These are phyloP conservation scores for Cyclargus thomasi DNA, from an alignment of 1,140 invertebrate species.

Conservation along the genomic window DNA sequence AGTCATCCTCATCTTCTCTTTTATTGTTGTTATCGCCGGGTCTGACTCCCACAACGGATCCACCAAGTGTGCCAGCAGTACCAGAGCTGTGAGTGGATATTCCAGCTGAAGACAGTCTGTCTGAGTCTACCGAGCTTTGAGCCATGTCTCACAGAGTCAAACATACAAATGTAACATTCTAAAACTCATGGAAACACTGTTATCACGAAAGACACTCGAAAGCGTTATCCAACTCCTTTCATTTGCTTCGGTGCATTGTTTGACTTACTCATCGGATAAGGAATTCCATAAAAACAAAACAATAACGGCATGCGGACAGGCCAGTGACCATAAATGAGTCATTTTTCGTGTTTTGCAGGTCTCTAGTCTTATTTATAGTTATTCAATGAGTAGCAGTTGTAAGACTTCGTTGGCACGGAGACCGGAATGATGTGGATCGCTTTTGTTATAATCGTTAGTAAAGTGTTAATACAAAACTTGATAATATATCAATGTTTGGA, in stretches of 20 bases:
- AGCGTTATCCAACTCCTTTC: constrained; percentile 22
- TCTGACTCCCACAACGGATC: constrained; percentile 63
- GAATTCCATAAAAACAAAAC: constrained; percentile 67
- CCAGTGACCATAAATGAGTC: constrained; percentile 60
- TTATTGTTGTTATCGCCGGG: constrained; percentile 51
- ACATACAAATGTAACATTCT: constrained; percentile 18
- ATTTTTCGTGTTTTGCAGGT: constrained; percentile 53
- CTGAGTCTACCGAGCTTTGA: constrained; percentile 65
- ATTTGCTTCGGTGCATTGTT: constrained; percentile 30
- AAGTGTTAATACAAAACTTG: constrained; percentile 30
- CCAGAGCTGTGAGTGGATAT: constrained; percentile 69
- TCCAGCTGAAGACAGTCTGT: constrained; percentile 65
- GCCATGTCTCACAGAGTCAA: constrained; percentile 43
- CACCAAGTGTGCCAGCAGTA: constrained; percentile 59
- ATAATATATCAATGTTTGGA: constrained; percentile 32
- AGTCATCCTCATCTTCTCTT: constrained; percentile 69
- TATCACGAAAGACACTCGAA: constrained; percentile 5
- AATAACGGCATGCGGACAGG: constrained; percentile 48
- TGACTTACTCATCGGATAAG: constrained; percentile 53
- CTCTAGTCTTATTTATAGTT: constrained; percentile 41
- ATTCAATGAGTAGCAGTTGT: constrained; percentile 34
- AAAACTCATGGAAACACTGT: constrained; percentile 23
- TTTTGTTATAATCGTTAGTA: constrained; percentile 25
- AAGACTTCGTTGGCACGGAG: neutral
- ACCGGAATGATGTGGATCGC: neutral